Conservation (phyloP, 2,113 vertebrate species). For the Salvelinus alpinus region DNA sequence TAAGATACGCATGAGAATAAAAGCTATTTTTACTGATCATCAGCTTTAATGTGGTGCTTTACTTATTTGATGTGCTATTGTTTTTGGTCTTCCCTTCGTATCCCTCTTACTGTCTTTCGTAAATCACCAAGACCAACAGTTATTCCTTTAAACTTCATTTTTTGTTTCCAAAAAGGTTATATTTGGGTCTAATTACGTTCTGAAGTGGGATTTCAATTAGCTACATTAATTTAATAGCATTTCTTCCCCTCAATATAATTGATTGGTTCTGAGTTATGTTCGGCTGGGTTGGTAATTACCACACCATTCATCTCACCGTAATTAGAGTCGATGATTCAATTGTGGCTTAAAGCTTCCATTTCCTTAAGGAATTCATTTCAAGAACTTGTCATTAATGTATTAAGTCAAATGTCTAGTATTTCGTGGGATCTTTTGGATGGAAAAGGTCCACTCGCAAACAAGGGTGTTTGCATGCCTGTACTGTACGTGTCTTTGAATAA, state of each 20-base stretch:
- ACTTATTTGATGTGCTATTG: neutral
- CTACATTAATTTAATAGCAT: constrained; percentile 39
- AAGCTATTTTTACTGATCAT: neutral
- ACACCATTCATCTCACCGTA: constrained; percentile 84
- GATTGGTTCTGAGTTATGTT: constrained; percentile 69
- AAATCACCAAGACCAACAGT: no score
- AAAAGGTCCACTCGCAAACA: no score
- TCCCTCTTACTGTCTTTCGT: no score
- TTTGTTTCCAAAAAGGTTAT: no score
- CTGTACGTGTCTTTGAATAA: no score
- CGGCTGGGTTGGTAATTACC: constrained; percentile 71
- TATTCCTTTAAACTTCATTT: no score
- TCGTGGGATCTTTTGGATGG: neutral
- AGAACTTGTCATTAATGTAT: constrained; percentile 68
- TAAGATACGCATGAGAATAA: constrained; percentile 30
- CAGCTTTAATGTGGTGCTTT: neutral
- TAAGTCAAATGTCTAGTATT: constrained; percentile 57
- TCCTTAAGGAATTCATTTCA: constrained; percentile 75
- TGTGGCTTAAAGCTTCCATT: constrained; percentile 74
- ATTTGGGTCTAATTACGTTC: neutral
- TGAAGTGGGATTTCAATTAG: neutral
- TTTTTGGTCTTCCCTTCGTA: no score
- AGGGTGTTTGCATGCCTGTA: no score
- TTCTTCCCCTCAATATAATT: constrained; percentile 68
- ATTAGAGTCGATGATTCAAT: constrained; percentile 75